Conservation (phyloP, 2,888 invertebrate species). For the Torymus texanus region DNA sequence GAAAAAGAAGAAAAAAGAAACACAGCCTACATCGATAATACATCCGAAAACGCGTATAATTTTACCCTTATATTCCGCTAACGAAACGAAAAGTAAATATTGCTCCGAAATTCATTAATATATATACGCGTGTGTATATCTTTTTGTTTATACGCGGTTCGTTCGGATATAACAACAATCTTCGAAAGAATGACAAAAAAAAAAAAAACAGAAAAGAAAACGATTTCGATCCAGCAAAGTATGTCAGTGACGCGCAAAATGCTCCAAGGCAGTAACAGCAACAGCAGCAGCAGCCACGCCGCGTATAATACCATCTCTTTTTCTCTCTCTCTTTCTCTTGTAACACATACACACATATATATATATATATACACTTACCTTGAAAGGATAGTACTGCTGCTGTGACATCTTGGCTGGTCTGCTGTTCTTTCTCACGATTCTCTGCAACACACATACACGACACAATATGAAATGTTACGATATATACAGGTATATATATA, state of each 20-base stretch:
- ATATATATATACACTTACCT: constrained; percentile 81
- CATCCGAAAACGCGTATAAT: too few species aligned
- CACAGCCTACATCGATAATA: too few species aligned
- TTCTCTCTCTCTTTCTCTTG: too few species aligned
- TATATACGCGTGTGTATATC: too few species aligned
- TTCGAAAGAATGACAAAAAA: too few species aligned
- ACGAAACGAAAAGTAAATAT: too few species aligned
- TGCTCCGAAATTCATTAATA: too few species aligned
- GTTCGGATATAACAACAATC: neutral
- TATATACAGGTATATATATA: too few species aligned
- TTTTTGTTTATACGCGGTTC: neutral
- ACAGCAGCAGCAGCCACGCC: neutral
- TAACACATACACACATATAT: neutral
- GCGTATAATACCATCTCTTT: too few species aligned
- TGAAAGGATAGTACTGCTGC: constrained; percentile 91
- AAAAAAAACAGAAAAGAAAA: neutral
- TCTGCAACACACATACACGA: constrained; percentile 40
- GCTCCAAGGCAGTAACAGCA: neutral
- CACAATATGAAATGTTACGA: constrained; percentile 7
- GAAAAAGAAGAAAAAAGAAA: too few species aligned
- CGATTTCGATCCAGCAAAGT: constrained; percentile 1
- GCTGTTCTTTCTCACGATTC: neutral
- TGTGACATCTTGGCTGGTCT: constrained; percentile 80
- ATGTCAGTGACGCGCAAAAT: constrained; percentile 40
- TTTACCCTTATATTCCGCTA: too few species aligned